phyloP scores from a whole-genome alignment of 2,113 vertebrate species.

The Shinisaurus crocodilurus region DNA sequence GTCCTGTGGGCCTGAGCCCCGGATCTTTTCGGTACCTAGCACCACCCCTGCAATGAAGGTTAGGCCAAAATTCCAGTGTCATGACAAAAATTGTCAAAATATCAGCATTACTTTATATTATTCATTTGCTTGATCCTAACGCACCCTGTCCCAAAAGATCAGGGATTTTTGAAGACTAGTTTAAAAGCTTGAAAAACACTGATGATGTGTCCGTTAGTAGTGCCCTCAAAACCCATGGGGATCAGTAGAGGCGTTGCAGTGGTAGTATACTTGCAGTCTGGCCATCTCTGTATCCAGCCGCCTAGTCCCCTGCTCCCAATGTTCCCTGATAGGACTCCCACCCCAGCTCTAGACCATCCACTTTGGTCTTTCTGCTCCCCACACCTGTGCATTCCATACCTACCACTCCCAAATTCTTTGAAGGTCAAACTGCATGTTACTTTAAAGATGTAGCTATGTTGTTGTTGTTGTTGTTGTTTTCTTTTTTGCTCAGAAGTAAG shows the following conservation, averaged over 20 bases:
- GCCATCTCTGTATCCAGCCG: too few species aligned
- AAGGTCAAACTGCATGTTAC: too few species aligned
- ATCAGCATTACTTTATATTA: not conserved
- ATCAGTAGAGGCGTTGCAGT: not conserved
- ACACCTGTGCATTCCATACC: too few species aligned
- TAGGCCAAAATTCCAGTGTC: not conserved
- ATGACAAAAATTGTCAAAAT: not conserved
- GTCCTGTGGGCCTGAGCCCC: too few species aligned
- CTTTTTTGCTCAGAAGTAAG: too few species aligned
- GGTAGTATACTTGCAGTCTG: not conserved
- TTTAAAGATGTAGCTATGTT: too few species aligned
- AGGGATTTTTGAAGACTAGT: not conserved
- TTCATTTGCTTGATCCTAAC: not conserved
- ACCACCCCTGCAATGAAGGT: too few species aligned
- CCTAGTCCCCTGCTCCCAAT: not conserved
- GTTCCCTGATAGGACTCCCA: not conserved
- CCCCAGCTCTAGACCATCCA: not conserved
- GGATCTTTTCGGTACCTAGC: too few species aligned
- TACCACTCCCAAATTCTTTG: too few species aligned
- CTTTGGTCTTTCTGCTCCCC: not conserved
- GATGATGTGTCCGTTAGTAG: not conserved
- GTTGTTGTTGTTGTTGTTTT: too few species aligned
- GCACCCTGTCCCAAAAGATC: not conserved
- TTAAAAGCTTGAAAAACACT: not conserved
- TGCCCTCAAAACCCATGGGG: not conserved